Percentiles rank a stretch among this genome's conserved stretches.
Evolutionary conservation across 2,888 invertebrate species (phyloP).

Genomic region (Oithona nana): DNA sequence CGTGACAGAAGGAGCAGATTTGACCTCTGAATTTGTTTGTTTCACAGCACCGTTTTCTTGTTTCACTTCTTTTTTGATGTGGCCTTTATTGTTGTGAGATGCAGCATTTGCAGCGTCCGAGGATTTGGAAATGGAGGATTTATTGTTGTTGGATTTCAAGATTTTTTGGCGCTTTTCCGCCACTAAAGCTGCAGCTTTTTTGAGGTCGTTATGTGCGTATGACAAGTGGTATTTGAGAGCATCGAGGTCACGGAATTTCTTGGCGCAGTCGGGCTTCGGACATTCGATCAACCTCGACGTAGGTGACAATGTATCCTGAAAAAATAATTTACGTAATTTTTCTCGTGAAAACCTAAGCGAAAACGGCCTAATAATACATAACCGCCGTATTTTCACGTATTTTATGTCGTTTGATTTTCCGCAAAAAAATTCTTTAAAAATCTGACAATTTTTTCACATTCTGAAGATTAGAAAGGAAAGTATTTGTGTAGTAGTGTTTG

Average conservation of each 20-base stretch:
- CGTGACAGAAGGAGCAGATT: background rate
- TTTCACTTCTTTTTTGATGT: background rate
- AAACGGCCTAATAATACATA: background rate
- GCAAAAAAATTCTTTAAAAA: too few species aligned
- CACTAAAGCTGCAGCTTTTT: background rate
- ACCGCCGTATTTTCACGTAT: too few species aligned
- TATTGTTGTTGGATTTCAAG: background rate
- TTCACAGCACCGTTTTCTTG: background rate
- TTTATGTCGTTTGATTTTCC: too few species aligned
- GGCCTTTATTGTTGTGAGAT: background rate
- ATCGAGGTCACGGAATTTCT: slow-evolving; percentile 24
- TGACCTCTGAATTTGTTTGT: background rate
- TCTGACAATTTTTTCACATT: too few species aligned
- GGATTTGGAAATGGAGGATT: background rate
- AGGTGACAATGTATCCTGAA: slow-evolving; percentile 38
- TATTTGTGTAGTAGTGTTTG: too few species aligned
- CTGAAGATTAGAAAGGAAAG: too few species aligned
- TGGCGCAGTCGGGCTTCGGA: slow-evolving; percentile 33
- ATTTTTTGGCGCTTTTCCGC: background rate
- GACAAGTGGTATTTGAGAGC: slow-evolving; percentile 13
- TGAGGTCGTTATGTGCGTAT: slow-evolving; percentile 11
- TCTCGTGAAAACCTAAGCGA: background rate
- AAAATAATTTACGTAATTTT: background rate
- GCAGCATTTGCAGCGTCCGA: background rate
- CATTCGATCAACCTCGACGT: slow-evolving; percentile 28